These are phyloP conservation scores for Heliconius hewitsoni DNA, from an alignment of 1,140 invertebrate genomes.

Conservation along the genomic window DNA sequence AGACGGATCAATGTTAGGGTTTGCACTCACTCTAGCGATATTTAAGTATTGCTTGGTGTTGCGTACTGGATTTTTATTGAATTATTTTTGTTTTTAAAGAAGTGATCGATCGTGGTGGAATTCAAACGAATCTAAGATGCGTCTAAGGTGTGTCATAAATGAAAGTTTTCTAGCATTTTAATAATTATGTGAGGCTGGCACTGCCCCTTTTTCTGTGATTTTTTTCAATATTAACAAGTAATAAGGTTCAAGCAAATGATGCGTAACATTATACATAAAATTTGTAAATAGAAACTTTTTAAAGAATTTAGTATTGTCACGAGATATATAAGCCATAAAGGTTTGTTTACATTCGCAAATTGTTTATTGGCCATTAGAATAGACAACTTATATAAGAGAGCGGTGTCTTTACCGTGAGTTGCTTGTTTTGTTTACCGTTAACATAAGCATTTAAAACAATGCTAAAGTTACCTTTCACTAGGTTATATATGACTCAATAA, in stretches of 20 bases:
- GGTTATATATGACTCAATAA: conserved; percentile 72
- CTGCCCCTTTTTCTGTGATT: too few species aligned
- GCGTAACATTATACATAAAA: background rate
- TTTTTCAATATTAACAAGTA: background rate
- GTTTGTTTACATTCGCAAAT: conserved; percentile 60
- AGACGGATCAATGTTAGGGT: conserved; percentile 48
- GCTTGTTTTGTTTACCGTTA: conserved; percentile 70
- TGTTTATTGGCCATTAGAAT: conserved; percentile 57
- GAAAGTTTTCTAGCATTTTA: too few species aligned
- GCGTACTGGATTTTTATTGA: background rate
- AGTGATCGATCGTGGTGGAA: too few species aligned
- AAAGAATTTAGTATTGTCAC: conserved; percentile 14
- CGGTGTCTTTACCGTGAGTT: conserved; percentile 48
- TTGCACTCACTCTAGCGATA: conserved; percentile 10
- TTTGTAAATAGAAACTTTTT: background rate
- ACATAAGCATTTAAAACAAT: conserved; percentile 56
- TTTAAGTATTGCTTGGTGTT: background rate
- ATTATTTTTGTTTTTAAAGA: background rate
- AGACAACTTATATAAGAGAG: conserved; percentile 59
- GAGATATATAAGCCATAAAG: conserved; percentile 46
- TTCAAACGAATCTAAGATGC: too few species aligned
- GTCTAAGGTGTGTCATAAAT: too few species aligned
- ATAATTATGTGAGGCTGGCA: too few species aligned
- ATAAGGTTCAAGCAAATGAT: background rate
- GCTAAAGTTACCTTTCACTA: conserved; percentile 69